Evolutionary conservation across 2,888 invertebrate genomes (phyloP), one percentile per base, ranked within the genome.

Genomic region (Ischnus inquisitorius): DNA sequence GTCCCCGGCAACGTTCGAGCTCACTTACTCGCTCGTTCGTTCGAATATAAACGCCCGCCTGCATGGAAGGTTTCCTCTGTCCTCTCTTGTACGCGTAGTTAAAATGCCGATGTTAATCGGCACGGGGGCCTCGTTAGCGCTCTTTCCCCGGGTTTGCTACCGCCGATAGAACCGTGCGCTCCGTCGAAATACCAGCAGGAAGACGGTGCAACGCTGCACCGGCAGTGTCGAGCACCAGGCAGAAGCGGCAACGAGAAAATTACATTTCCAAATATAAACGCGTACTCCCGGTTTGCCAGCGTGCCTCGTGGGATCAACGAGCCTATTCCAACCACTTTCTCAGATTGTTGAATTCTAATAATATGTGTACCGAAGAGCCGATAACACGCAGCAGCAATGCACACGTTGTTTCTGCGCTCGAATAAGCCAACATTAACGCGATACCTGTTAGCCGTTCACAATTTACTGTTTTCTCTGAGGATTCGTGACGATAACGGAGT

Each of bases 41-140:
- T 79, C n/a, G 51, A 41, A 65, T 43, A 71, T 51, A 62, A 34
- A 28, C 46, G 43, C 14, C 43, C 25, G 67, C 12, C 54, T 65
- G 64, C 41, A 54, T 65, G 62, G 41, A 62, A 75, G 64, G 25
- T 25, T 12, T 46, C 46, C 51, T 10, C 41, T 16, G 14, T 51
- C 43, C 67, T 48, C 67, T 25, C 62, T 25, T 43, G 12, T 57
- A 75, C 74, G 77, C 87, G 88, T 87, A 88, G 90, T 89, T 88
- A 88, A 90, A 90, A 89, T 89, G 86, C 88, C 89, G 90, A 90
- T 90, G 90, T 89, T 90, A 90, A 90, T 90, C 90, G 88, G 75
- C 85, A 84, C 86, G 80, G 84, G 87, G 87, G 82, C 86, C 89
- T 90, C 89, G 90, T 90, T 90, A 90, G 86, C 87, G 87, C 84